Evolutionary conservation across 92 coral and sea anemone species (phyloP), one percentile per base, ranked within the genome.

Genomic region (Nematostella vectensis): DNA sequence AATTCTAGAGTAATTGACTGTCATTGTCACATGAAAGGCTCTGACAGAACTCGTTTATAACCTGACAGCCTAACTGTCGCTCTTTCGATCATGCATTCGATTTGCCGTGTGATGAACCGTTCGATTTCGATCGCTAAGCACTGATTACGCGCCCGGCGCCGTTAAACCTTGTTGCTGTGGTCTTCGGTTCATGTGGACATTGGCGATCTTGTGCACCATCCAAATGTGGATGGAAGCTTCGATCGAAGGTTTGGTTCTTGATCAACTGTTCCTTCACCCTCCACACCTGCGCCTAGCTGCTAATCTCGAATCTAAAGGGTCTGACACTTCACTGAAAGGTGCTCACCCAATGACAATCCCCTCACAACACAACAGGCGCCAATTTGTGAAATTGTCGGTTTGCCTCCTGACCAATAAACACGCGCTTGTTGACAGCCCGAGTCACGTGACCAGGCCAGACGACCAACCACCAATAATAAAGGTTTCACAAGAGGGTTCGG

Each of bases 371-470:
- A 85, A 80, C 61, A 81, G 95, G 95, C 80, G 81, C 88, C 88
- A 85, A 84, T 84, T 84, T 79, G 94, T 84, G 80, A 79, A 84
- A 79, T 70, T 71, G 81, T 74, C 78, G 77, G 75, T 66, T 58
- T 78, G 69, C 88, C 95, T 80, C 67, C 74, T 78, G 86, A 79
- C 95, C 95, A 85, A 85, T 85, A 85, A 80, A 68, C 81, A 81
- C 65, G 59, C 87, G 68, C 56, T 70, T 77, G 72, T 59, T 85
- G 95, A 85, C 95, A 85, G 70, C 49, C 24, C 23, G 10, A 16
- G 58, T 79, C 95, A 85, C 95, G 95, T 85, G 95, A 54, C 59
- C n/a, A 28, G 58, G 65, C 58, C 50, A 72, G 65, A 58, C 62
- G 54, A 33, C 80, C 74, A 58, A 70, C 83, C 81, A 63, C 82